Base-by-base conservation (phyloP, 2,888 invertebrate species). In the Hydrotaea cyrtoneurina region DNA sequence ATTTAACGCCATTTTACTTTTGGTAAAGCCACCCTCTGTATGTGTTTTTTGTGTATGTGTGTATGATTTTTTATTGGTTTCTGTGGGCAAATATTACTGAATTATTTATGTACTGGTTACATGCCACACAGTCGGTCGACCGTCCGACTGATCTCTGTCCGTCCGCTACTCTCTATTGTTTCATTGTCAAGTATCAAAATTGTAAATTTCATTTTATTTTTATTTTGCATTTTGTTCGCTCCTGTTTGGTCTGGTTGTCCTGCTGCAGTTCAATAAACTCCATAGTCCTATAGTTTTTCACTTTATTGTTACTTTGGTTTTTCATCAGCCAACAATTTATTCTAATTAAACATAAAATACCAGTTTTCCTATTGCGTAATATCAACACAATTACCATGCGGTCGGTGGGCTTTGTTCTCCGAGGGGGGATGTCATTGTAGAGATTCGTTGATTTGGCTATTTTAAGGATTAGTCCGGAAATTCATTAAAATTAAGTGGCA, bases 1-100 rank as follows among this genome's bases (percentile, higher is more conserved):
- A 85, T 82, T 80, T 82, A 82, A 85, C 64, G 69, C 77, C 71
- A 85, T 80, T 74, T 82, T 82, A 66, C 64, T 69, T 74, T 62
- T 43, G 17, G 50, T 31, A 69, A 81, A 69, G 36, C 66, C 59
- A 53, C 50, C 19, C 53, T 43, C 36, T 77, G 73, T 79, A 72
- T 36, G 50, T 23, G 39, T 31, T n/a, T n/a, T n/a, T 5, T 57
- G 50, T 53, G 59, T 31, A 15, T 17, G n/a, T 78, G 39, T 1
- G 31, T 21, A 7, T 74, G 39, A 17, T 78, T 21, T 79, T 53
- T 69, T 78, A 71, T 80, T 78, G 79, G 85, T 64, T 77, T 79
- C 62, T 74, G 77, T 77, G 82, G 73, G 55, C 74, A 78, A 78
- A 80, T 85, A 85, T 74, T 85, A 78, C 64, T 82, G 39, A 77